Conservation (phyloP, 1,140 invertebrate genomes). For the Tenebrio molitor region DNA sequence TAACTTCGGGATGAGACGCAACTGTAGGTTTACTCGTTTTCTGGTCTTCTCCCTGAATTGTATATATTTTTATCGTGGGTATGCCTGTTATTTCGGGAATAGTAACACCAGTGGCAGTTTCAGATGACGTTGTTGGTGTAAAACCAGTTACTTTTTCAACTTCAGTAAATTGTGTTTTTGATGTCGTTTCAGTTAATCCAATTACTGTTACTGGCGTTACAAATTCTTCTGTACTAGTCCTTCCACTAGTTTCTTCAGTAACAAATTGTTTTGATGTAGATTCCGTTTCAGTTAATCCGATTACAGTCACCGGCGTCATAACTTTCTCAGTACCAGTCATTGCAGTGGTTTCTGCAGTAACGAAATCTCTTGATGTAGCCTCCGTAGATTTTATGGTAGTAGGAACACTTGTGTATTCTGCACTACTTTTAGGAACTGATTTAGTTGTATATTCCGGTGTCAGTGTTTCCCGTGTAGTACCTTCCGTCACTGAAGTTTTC, state of each 20-base stretch:
- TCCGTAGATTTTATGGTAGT: too few relatives aligned
- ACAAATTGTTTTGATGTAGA: too few relatives aligned
- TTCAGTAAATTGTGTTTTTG: not conserved
- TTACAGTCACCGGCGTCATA: too few relatives aligned
- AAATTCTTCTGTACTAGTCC: too few relatives aligned
- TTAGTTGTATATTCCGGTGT: not conserved
- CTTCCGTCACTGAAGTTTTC: too few relatives aligned
- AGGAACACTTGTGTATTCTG: not conserved
- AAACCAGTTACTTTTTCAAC: not conserved
- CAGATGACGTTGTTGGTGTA: not conserved
- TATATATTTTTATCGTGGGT: constrained; percentile 17
- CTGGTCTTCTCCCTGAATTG: not conserved
- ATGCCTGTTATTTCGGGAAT: not conserved
- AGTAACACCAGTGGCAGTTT: not conserved
- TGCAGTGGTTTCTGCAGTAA: too few relatives aligned
- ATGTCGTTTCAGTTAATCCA: not conserved
- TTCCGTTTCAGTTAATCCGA: too few relatives aligned
- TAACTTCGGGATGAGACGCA: constrained; percentile 33
- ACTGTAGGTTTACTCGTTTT: constrained; percentile 32
- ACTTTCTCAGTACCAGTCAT: too few relatives aligned
- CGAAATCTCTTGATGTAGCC: too few relatives aligned
- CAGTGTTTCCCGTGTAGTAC: too few relatives aligned
- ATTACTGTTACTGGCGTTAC: too few relatives aligned
- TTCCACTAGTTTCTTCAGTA: too few relatives aligned
- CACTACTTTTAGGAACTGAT: not conserved